Conservation (phyloP, 64 coral and sea anemone genomes). For the Acropora tenuis region DNA sequence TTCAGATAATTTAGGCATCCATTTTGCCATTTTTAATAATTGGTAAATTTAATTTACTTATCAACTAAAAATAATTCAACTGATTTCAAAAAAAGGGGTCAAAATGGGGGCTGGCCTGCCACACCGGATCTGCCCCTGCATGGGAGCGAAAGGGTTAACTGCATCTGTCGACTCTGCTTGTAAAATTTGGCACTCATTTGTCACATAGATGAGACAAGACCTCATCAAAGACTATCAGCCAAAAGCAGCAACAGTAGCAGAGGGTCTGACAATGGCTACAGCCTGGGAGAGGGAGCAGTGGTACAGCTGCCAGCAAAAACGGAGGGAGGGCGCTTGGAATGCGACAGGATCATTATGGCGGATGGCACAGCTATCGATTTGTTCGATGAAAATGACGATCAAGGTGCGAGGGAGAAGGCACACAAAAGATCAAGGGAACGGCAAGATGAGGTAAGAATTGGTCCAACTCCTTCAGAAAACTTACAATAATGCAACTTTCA, state of each 20-base stretch:
- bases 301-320: constrained; percentile 52
- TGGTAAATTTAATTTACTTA: too few relatives aligned
- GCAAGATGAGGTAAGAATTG: constrained; percentile 49
- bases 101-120: too few relatives aligned
- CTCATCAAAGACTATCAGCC: neutral
- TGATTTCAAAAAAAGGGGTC: too few relatives aligned
- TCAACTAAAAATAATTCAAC: too few relatives aligned
- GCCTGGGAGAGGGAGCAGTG: constrained; percentile 62
- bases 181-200: too few relatives aligned
- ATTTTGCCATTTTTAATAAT: too few relatives aligned
- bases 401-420: constrained; percentile 47
- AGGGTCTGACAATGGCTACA: constrained; percentile 27
- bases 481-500: too few relatives aligned
- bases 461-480: neutral
- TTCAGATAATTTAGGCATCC: too few relatives aligned
- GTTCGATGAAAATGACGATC: constrained; percentile 83
- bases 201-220: constrained; percentile 2
- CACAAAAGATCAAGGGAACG: constrained; percentile 46
- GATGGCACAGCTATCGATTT: constrained; percentile 91
- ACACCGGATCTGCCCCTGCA: too few relatives aligned
- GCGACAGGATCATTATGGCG: constrained; percentile 88
- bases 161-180: too few relatives aligned
- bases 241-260: constrained; percentile 40
- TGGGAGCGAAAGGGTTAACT: too few relatives aligned
- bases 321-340: constrained; percentile 77